Evolutionary conservation across 1,140 invertebrate species (phyloP).

Genomic region (Heliothis subflexa): DNA sequence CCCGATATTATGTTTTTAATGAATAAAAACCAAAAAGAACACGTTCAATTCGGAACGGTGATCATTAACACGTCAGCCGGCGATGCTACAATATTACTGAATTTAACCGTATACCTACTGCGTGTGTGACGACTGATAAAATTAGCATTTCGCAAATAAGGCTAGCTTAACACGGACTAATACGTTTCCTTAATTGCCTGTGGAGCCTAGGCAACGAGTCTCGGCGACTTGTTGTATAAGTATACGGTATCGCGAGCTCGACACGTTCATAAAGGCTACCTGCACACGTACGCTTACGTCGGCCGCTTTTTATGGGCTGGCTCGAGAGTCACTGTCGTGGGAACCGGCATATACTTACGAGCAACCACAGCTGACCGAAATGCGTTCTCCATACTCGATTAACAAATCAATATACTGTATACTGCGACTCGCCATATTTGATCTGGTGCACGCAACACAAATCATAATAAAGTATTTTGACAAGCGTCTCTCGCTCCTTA

Average conservation of each 20-base stretch:
- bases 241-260: slow-evolving; percentile 66
- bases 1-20: slow-evolving; percentile 56
- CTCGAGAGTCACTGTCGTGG: slow-evolving; percentile 86
- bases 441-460: slow-evolving; percentile 62
- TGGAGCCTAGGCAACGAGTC: slow-evolving; percentile 52
- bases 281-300: slow-evolving; percentile 79
- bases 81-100: slow-evolving; percentile 43
- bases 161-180: slow-evolving; percentile 46
- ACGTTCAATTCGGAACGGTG: slow-evolving; percentile 57
- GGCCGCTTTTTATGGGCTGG: slow-evolving; percentile 80
- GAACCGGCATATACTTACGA: slow-evolving; percentile 82
- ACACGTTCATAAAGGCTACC: slow-evolving; percentile 80
- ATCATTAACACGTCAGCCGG: slow-evolving; percentile 58
- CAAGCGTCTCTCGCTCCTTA: slow-evolving; percentile 66
- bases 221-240: slow-evolving; percentile 50
- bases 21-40: slow-evolving; percentile 54
- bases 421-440: slow-evolving; percentile 76
- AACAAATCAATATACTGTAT: slow-evolving; percentile 85
- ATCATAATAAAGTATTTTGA: slow-evolving; percentile 68
- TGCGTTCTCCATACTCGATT: slow-evolving; percentile 86
- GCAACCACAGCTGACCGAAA: slow-evolving; percentile 84
- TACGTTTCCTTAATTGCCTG: slow-evolving; percentile 65
- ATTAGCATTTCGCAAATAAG: slow-evolving; percentile 46
- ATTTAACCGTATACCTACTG: slow-evolving; percentile 38
- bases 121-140: slow-evolving; percentile 39